These are phyloP conservation scores for Sitophilus oryzae DNA, from an alignment of 1,140 invertebrate genomes.

Conservation along the genomic window DNA sequence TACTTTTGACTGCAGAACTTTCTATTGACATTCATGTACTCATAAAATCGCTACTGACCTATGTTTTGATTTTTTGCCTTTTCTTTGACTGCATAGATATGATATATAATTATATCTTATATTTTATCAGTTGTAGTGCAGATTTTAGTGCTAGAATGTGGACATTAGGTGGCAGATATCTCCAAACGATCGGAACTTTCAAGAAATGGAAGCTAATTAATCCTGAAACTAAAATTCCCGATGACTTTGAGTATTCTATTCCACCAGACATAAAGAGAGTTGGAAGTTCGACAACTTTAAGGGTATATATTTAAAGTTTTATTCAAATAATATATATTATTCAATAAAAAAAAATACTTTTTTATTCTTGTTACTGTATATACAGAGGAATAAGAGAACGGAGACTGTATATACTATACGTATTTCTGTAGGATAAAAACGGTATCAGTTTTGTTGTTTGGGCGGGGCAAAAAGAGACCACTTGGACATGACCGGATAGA, in stretches of 20 bases:
- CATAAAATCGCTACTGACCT: too few species aligned
- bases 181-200: slow-evolving; percentile 62
- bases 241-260: slow-evolving; percentile 44
- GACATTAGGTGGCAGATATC: slow-evolving; percentile 60
- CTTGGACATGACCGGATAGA: neutral
- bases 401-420: neutral
- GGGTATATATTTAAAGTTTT: too few species aligned
- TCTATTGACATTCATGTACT: too few species aligned
- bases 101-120: too few species aligned
- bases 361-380: neutral
- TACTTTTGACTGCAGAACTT: too few species aligned
- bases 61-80: too few species aligned
- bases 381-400: neutral
- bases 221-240: slow-evolving; percentile 33
- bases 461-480: too few species aligned
- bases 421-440: neutral
- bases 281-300: slow-evolving; percentile 60
- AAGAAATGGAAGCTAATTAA: slow-evolving; percentile 50
- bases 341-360: too few species aligned
- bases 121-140: slow-evolving; percentile 61
- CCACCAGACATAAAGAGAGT: slow-evolving; percentile 61
- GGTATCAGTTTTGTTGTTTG: too few species aligned
- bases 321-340: too few species aligned
- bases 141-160: slow-evolving; percentile 66
- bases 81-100: too few species aligned